Evolutionary conservation across 2,888 invertebrate species (phyloP).

Genomic region (Neuroscelio doddi): DNA sequence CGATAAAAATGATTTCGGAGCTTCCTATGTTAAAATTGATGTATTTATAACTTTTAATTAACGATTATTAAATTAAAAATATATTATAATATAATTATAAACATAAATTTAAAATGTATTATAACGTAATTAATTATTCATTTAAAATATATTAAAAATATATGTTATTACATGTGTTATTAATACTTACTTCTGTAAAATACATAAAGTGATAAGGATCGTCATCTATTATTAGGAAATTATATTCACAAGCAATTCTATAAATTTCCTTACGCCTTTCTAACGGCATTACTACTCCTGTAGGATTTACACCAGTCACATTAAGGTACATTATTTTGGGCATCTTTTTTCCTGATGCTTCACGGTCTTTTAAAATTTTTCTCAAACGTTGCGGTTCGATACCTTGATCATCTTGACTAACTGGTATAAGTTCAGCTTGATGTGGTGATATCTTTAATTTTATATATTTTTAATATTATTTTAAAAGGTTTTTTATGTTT

Average conservation of each 20-base stretch:
- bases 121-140: too few species aligned
- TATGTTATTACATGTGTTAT: too few species aligned
- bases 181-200: slow-evolving; percentile 77
- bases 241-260: slow-evolving; percentile 82
- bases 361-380: slow-evolving; percentile 74
- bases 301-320: slow-evolving; percentile 85
- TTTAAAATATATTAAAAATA: neutral
- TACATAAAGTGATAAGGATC: slow-evolving; percentile 88
- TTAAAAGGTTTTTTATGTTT: too few species aligned
- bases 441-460: slow-evolving; percentile 80
- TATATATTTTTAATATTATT: too few species aligned
- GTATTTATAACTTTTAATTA: neutral
- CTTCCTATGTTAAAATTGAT: slow-evolving; percentile 66
- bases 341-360: slow-evolving; percentile 74
- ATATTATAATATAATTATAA: too few species aligned
- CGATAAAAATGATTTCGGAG: slow-evolving; percentile 80
- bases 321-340: slow-evolving; percentile 83
- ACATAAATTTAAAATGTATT: too few species aligned
- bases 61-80: neutral
- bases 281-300: slow-evolving; percentile 79
- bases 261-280: slow-evolving; percentile 81
- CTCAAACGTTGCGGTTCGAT: slow-evolving; percentile 77
- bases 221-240: slow-evolving; percentile 86
- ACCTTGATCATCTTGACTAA: slow-evolving; percentile 81
- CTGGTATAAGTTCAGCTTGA: slow-evolving; percentile 77